Evolutionary conservation across 2,888 invertebrate genomes (phyloP).

Genomic region (Barypeithes pellucidus): DNA sequence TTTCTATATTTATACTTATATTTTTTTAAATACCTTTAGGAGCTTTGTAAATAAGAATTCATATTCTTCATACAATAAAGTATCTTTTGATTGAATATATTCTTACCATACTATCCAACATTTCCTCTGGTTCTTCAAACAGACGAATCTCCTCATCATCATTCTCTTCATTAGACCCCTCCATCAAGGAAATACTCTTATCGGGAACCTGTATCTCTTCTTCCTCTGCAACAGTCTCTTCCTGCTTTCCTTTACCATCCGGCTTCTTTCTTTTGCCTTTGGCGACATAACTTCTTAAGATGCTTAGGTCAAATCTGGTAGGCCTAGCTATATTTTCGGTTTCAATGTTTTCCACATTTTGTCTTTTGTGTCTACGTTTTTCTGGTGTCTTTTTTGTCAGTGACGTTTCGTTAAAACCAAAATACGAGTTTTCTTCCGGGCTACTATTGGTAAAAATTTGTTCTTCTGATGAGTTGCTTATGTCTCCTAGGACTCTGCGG

Average conservation of each 20-base stretch:
- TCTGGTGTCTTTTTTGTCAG: neutral
- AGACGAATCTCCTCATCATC: conserved; percentile 19
- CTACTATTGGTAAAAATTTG: neutral
- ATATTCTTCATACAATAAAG: no score
- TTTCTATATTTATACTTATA: no score
- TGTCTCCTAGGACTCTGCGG: conserved; percentile 30
- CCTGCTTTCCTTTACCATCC: neutral
- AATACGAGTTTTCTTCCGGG: conserved; percentile 19
- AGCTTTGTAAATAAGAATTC: no score
- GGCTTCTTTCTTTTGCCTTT: conserved; percentile 18
- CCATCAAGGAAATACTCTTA: conserved; percentile 38
- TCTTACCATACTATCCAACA: conserved; percentile 45
- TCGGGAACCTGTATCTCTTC: conserved; percentile 5
- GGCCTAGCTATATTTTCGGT: conserved; percentile 23
- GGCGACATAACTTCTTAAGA: conserved; percentile 31
- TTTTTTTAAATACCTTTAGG: no score
- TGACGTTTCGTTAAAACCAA: conserved; percentile 43
- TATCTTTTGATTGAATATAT: no score
- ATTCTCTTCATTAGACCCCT: conserved; percentile 17
- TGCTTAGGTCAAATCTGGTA: conserved; percentile 30
- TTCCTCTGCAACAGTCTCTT: neutral
- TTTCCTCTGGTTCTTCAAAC: conserved; percentile 50
- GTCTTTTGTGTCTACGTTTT: neutral
- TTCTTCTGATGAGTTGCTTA: conserved; percentile 35
- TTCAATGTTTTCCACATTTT: neutral